Percentiles rank a stretch among this genome's conserved stretches.
Conservation (phyloP, 2,888 invertebrate genomes). For the Tuta absoluta region DNA sequence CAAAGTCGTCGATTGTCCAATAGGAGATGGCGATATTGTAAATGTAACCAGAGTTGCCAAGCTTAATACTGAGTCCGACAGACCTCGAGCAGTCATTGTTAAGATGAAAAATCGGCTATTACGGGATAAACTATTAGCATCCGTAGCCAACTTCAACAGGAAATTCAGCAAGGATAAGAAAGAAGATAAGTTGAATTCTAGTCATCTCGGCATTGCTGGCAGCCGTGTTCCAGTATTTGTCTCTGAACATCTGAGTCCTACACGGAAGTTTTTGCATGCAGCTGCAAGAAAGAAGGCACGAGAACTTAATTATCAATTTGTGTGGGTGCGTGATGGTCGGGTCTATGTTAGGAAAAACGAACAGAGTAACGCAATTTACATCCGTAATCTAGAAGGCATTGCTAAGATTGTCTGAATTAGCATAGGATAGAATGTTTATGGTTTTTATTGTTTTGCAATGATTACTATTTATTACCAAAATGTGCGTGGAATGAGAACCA, state of each 20-base stretch:
- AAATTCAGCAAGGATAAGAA: constrained; percentile 35
- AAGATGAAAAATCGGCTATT: no score
- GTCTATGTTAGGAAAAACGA: constrained; percentile 34
- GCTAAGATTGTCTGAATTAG: constrained; percentile 4
- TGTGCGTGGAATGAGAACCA: constrained; percentile 27
- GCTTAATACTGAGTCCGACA: no score
- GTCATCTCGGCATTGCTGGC: constrained; percentile 36
- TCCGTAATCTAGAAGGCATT: constrained; percentile 22
- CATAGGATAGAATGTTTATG: background rate
- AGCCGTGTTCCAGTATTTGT: constrained; percentile 35
- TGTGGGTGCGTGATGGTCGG: no score
- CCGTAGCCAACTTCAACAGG: background rate
- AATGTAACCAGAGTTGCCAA: no score
- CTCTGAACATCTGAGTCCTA: constrained; percentile 37
- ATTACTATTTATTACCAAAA: constrained; percentile 30
- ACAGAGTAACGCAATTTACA: constrained; percentile 22
- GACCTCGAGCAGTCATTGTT: no score
- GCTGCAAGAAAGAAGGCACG: constrained; percentile 37
- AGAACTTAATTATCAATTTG: constrained; percentile 37
- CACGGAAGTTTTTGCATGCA: constrained; percentile 40
- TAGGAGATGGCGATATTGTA: background rate
- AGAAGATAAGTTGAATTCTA: constrained; percentile 32
- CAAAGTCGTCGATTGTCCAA: background rate
- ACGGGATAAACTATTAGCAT: background rate
- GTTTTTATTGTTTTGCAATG: constrained; percentile 10